phyloP scores from a whole-genome alignment of 2,797 vertebrate species.

The Anguilla megastoma region DNA sequence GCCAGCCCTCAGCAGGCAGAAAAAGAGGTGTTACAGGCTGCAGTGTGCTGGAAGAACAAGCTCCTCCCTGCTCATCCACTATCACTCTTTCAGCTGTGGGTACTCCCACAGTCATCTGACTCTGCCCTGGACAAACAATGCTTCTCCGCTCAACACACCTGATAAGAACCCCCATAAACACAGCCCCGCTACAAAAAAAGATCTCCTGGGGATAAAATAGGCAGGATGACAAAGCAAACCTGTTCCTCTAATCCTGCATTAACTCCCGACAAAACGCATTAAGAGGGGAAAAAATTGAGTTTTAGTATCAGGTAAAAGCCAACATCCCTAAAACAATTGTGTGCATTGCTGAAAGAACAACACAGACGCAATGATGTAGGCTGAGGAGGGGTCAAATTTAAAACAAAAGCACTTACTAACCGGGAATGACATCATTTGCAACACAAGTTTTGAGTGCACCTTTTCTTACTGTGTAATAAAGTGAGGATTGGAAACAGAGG shows the following conservation, averaged over 20 bases:
- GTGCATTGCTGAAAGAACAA: not conserved
- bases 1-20: not conserved
- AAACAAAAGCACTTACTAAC: not conserved
- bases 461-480: not conserved
- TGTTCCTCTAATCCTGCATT: not conserved
- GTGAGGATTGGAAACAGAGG: not conserved
- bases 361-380: not conserved
- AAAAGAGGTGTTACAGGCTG: not conserved
- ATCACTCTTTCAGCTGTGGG: conserved; percentile 6
- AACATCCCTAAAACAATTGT: not conserved
- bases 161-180: conserved; percentile 28
- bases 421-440: not conserved
- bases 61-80: not conserved
- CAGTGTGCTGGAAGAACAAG: not conserved
- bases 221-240: not conserved
- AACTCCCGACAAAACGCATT: not conserved
- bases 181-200: not conserved
- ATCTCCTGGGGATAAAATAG: not conserved
- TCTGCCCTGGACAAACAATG: conserved; percentile 14
- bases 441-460: not conserved
- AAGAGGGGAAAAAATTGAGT: not conserved
- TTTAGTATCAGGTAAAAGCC: not conserved
- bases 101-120: not conserved
- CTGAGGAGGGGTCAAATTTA: not conserved
- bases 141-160: not conserved